Conservation (phyloP, 2,797 vertebrate species). For the Cryptoblepharus egeriae region DNA sequence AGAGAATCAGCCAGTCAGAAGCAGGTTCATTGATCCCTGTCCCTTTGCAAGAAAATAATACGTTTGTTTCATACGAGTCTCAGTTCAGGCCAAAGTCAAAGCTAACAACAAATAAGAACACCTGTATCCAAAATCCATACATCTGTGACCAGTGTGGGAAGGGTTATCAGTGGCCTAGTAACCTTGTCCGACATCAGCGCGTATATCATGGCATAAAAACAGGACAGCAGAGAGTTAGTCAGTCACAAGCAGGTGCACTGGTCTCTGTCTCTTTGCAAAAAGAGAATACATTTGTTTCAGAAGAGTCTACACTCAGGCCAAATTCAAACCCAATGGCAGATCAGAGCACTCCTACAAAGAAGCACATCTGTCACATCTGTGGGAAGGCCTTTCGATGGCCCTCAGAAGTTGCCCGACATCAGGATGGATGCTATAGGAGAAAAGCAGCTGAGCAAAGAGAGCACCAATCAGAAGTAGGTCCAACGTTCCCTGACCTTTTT, state of each 20-base stretch:
- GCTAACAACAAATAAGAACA: not conserved
- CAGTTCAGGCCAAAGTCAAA: not conserved
- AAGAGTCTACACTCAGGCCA: no score
- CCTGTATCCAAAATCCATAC: not conserved
- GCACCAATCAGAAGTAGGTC: not conserved
- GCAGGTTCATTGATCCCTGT: not conserved
- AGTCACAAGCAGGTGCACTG: not conserved
- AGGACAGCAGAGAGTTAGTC: not conserved
- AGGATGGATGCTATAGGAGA: not conserved
- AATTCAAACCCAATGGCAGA: not conserved
- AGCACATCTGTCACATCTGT: not conserved
- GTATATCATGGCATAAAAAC: not conserved
- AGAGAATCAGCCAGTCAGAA: not conserved
- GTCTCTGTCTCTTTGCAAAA: no score
- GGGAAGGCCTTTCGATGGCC: not conserved
- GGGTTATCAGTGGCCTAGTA: not conserved
- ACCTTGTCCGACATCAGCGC: not conserved
- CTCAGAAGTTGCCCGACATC: not conserved
- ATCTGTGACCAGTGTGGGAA: constrained; percentile 10
- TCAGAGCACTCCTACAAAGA: not conserved
- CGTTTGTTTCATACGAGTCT: not conserved
- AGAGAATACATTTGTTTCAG: no score
- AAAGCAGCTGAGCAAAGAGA: not conserved
- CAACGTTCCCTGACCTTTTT: no score
- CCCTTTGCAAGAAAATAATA: not conserved